These are phyloP conservation scores for Drosophila anomalipes DNA, from an alignment of 2,888 invertebrate species.

Conservation along the genomic window DNA sequence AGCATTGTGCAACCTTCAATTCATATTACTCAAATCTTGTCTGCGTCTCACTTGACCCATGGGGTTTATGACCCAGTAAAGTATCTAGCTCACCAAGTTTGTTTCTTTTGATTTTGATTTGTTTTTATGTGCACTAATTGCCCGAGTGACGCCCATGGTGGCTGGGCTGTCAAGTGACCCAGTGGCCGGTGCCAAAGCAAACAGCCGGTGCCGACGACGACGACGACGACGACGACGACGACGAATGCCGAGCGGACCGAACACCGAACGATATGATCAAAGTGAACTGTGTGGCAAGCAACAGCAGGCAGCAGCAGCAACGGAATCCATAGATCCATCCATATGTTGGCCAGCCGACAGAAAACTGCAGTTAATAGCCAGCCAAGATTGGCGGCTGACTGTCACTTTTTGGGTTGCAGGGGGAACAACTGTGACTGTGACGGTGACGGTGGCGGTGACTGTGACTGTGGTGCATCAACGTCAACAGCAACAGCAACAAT, in stretches of 20 bases:
- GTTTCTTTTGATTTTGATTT: not conserved
- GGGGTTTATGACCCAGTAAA: constrained; percentile 22
- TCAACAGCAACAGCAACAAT: constrained; percentile 63
- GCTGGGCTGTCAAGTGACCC: constrained; percentile 63
- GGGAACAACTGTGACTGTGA: not conserved
- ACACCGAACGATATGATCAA: constrained; percentile 65
- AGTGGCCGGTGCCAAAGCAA: constrained; percentile 67
- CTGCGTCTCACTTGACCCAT: constrained; percentile 20
- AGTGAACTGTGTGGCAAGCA: constrained; percentile 59
- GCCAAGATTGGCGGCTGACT: not conserved
- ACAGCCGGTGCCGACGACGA: not conserved
- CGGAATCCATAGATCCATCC: constrained; percentile 29
- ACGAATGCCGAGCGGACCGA: constrained; percentile 4
- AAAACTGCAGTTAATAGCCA: constrained; percentile 59
- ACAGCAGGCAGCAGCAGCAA: constrained; percentile 5
- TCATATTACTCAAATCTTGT: not conserved
- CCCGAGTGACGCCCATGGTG: constrained; percentile 58
- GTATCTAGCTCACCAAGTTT: not conserved
- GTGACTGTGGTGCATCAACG: constrained; percentile 71
- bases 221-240: not conserved
- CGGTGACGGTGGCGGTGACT: constrained; percentile 8
- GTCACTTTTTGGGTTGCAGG: constrained; percentile 23
- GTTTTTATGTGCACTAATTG: constrained; percentile 39
- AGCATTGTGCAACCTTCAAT: not conserved
- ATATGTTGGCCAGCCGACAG: constrained; percentile 64